Conservation (phyloP, 2,797 vertebrate genomes). For the Prunella strophiata region DNA sequence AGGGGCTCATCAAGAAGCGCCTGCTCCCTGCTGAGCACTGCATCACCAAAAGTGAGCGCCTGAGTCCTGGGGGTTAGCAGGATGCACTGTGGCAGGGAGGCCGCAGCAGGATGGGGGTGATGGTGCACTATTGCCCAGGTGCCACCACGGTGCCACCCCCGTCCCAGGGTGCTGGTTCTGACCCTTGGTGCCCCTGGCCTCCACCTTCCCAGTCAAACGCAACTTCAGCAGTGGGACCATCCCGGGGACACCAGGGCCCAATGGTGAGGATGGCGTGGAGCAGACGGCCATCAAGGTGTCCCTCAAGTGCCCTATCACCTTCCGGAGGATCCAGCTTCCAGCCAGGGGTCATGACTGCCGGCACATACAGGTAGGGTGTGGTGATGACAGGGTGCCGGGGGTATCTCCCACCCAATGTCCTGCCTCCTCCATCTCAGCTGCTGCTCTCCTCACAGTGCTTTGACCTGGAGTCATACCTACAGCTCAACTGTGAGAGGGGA, state of each 20-base stretch:
- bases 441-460: conserved; percentile 82
- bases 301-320: conserved; percentile 96
- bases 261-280: conserved; percentile 94
- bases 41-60: conserved; percentile 89
- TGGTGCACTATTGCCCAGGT: not conserved
- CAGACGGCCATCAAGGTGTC: conserved; percentile 97
- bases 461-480: conserved; percentile 94
- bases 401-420: rapidly evolving
- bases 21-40: conserved; percentile 93
- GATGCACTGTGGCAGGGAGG: not conserved
- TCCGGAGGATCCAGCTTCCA: conserved; percentile 94
- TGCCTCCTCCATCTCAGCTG: rapidly evolving
- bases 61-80: not conserved
- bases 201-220: conserved; percentile 83
- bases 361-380: conserved; percentile 87
- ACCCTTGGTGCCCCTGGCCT: rapidly evolving
- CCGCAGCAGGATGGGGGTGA: not conserved
- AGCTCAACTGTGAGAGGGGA: conserved; percentile 94
- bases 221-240: conserved; percentile 95
- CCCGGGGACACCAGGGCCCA: conserved; percentile 90
- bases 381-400: not conserved
- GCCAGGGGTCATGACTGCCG: conserved; percentile 93
- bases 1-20: conserved; percentile 94
- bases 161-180: not conserved
- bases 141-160: not conserved